A percentile compares a stretch with the other conserved stretches of the same genome.
Conservation (phyloP, 2,113 vertebrate genomes). For the Cariama cristata region DNA sequence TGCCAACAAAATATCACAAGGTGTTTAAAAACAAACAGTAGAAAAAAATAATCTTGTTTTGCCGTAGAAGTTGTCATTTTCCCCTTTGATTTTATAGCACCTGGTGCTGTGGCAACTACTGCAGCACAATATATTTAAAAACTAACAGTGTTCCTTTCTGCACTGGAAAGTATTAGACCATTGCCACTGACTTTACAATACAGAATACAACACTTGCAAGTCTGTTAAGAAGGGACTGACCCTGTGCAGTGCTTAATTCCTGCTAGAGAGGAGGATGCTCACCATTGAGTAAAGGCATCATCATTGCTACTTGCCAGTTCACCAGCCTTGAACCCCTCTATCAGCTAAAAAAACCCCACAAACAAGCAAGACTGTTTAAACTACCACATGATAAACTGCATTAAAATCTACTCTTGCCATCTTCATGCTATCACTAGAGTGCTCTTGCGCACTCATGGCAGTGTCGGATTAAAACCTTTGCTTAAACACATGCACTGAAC, state of each 20-base stretch:
- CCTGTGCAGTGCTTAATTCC: background rate
- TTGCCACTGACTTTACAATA: background rate
- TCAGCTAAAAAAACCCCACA: background rate
- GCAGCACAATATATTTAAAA: background rate
- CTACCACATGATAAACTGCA: background rate
- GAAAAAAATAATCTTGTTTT: background rate
- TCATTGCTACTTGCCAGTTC: background rate
- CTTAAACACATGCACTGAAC: background rate
- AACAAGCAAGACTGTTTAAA: background rate
- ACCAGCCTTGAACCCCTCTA: background rate
- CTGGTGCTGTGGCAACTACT: background rate
- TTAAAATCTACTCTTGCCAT: background rate
- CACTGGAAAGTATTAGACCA: background rate
- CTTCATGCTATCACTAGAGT: background rate
- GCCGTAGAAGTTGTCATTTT: background rate
- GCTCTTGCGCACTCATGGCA: background rate
- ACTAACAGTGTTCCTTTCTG: background rate
- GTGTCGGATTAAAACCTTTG: background rate
- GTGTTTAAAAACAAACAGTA: background rate
- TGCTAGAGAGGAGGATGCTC: background rate
- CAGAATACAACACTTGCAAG: background rate
- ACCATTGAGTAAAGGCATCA: background rate
- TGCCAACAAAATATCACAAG: background rate
- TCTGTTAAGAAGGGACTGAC: background rate
- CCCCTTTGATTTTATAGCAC: background rate